Evolutionary conservation across 1,140 invertebrate species (phyloP).

Genomic region (Trichonephila inaurata): DNA sequence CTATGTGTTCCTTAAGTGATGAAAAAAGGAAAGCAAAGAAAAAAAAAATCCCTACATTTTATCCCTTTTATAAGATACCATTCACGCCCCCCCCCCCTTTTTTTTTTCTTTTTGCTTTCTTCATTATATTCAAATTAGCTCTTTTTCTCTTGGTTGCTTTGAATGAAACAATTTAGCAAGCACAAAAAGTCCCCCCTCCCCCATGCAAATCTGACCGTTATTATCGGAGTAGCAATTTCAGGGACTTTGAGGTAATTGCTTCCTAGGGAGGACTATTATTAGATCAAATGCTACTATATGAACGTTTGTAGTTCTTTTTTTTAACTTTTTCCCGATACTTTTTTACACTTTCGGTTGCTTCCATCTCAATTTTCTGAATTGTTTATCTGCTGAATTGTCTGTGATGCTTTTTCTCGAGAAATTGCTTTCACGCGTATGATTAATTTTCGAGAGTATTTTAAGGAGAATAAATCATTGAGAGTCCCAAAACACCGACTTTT

Average conservation of each 20-base stretch:
- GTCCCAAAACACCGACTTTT: neutral
- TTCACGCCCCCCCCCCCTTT: neutral
- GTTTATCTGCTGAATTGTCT: neutral
- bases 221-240: constrained; percentile 35
- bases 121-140: constrained; percentile 54
- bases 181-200: neutral
- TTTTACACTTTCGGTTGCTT: neutral
- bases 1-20: neutral
- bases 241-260: constrained; percentile 33
- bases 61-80: constrained; percentile 39
- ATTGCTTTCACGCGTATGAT: constrained; percentile 19
- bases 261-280: constrained; percentile 18
- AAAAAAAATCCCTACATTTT: constrained; percentile 14
- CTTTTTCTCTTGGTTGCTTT: neutral
- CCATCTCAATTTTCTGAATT: neutral
- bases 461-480: neutral
- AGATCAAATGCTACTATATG: constrained; percentile 47
- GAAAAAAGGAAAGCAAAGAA: neutral
- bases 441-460: constrained; percentile 27
- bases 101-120: neutral
- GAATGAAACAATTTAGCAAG: constrained; percentile 21
- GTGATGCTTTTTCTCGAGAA: neutral
- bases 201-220: constrained; percentile 40
- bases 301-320: neutral
- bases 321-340: neutral